Percentiles rank a stretch among this genome's conserved stretches.
Conservation (phyloP, 2,888 invertebrate species). For the Antheraea assamensis region DNA sequence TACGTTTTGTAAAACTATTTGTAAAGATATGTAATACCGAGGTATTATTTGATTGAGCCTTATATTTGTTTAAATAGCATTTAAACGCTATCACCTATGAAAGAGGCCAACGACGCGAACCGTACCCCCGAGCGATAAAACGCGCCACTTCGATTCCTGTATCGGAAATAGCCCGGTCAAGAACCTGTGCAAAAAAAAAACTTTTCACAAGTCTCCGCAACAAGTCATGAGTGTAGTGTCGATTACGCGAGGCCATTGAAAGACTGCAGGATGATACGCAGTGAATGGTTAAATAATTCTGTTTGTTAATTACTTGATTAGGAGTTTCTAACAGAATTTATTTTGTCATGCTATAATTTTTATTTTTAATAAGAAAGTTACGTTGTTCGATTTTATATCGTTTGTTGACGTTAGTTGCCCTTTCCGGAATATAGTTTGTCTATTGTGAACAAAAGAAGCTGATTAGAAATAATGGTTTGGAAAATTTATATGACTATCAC, state of each 20-base stretch:
- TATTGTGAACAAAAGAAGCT: no score
- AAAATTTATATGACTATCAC: no score
- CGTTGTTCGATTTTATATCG: no score
- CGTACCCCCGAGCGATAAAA: conserved; percentile 52
- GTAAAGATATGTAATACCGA: no score
- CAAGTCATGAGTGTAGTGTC: not conserved
- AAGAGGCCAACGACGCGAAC: not conserved
- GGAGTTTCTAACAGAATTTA: no score
- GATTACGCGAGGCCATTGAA: not conserved
- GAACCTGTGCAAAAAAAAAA: conserved; percentile 45
- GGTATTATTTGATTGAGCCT: not conserved
- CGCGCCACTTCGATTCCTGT: conserved; percentile 57
- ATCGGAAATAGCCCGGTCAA: conserved; percentile 72
- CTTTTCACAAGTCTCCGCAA: conserved; percentile 8
- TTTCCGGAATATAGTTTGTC: no score
- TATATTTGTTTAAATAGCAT: not conserved
- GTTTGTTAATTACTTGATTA: no score
- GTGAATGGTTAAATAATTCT: not conserved
- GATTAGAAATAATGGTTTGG: no score
- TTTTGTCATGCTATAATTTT: no score
- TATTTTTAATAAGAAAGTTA: no score
- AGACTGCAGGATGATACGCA: not conserved
- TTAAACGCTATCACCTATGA: conserved; percentile 13
- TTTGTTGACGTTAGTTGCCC: no score
- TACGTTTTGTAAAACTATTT: no score